phyloP scores from a whole-genome alignment of 1,140 invertebrate species.

The Drosophila takahashii region DNA sequence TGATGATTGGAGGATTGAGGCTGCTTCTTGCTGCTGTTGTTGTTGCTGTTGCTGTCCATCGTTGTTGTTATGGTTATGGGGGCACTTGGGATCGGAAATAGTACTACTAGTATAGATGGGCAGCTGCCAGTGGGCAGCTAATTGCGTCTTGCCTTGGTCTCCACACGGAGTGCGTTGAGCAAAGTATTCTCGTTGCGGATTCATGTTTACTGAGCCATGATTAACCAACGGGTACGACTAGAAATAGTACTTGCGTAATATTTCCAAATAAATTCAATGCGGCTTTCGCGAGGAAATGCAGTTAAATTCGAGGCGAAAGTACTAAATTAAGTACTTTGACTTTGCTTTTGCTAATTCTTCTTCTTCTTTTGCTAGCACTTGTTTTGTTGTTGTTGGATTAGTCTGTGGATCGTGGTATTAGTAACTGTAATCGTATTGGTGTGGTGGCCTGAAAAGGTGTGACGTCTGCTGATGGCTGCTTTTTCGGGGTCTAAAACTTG shows the following conservation, averaged over 20 bases:
- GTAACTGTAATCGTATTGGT: conserved; percentile 20
- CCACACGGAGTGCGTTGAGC: conserved; percentile 88
- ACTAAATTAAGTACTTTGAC: conserved; percentile 56
- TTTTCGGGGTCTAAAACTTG: conserved; percentile 26
- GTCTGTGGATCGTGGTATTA: conserved; percentile 34
- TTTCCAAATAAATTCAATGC: conserved; percentile 66
- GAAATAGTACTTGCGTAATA: conserved; percentile 83
- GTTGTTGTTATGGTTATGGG: conserved; percentile 46
- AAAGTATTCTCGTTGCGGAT: conserved; percentile 86
- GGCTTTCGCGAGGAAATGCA: conserved; percentile 41
- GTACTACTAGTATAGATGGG: conserved; percentile 13
- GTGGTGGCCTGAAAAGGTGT: conserved; percentile 50
- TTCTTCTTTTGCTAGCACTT: conserved; percentile 27
- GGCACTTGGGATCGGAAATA: conserved; percentile 7
- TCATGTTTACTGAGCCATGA: conserved; percentile 92
- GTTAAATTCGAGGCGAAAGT: conserved; percentile 40
- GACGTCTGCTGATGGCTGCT: conserved; percentile 39
- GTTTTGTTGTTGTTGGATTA: conserved; percentile 12
- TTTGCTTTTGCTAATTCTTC: conserved; percentile 19
- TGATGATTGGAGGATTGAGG: conserved; percentile 66
- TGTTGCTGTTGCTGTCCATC: conserved; percentile 71
- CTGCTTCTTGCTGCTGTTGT: conserved; percentile 66
- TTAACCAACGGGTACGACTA: conserved; percentile 84
- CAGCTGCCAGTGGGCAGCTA: conserved; percentile 60
- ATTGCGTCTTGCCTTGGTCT: conserved; percentile 86